Percentiles rank a stretch among this genome's conserved stretches.
phyloP scores from a whole-genome alignment of 2,888 invertebrate species.

The Dione vanillae region DNA sequence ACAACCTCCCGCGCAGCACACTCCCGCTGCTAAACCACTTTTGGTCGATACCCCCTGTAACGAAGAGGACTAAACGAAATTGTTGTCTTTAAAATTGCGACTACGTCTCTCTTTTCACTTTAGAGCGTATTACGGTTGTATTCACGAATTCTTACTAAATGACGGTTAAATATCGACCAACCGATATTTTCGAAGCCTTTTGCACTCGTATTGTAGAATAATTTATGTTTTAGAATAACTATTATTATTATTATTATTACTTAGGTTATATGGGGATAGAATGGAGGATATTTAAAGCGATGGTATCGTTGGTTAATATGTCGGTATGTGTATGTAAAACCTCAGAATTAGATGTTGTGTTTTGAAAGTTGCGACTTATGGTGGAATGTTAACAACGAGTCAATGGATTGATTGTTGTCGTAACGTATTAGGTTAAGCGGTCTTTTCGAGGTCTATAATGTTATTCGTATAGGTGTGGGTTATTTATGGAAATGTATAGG shows the following conservation, averaged over 20 bases:
- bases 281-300: constrained; percentile 73
- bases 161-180: constrained; percentile 50
- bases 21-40: constrained; percentile 69
- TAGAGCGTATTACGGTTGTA: constrained; percentile 37
- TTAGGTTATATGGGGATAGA: constrained; percentile 76
- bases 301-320: constrained; percentile 77
- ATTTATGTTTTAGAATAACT: constrained; percentile 65
- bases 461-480: constrained; percentile 80
- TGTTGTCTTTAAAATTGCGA: constrained; percentile 41
- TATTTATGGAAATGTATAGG: constrained; percentile 77
- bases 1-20: constrained; percentile 63
- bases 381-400: constrained; percentile 60
- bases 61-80: constrained; percentile 70
- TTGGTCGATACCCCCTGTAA: constrained; percentile 78
- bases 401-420: constrained; percentile 60
- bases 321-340: constrained; percentile 69
- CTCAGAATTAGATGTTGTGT: constrained; percentile 63
- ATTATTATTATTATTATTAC: constrained; percentile 57
- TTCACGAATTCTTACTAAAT: constrained; percentile 38
- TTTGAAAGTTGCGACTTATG: constrained; percentile 67
- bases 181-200: constrained; percentile 73
- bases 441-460: constrained; percentile 68
- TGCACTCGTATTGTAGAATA: constrained; percentile 73
- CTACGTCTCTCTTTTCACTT: constrained; percentile 48
- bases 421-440: constrained; percentile 67